These are phyloP conservation scores for Dolomedes plantarius DNA, from an alignment of 2,888 invertebrate genomes.

Conservation along the genomic window DNA sequence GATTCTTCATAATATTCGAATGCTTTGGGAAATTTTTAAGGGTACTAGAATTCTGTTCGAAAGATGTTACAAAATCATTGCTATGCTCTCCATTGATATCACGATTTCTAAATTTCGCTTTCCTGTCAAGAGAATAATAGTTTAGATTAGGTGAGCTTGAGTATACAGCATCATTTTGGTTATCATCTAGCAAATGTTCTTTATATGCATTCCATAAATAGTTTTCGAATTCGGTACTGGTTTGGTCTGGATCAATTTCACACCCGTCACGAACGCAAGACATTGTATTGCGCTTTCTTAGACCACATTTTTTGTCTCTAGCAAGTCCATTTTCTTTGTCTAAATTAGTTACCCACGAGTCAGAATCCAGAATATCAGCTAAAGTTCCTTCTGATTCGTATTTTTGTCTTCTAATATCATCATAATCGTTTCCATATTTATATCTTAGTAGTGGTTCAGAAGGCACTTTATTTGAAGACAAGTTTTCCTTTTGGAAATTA, in stretches of 20 bases:
- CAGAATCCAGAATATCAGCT: not conserved
- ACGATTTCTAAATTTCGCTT: slow-evolving; percentile 4
- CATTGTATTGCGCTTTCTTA: slow-evolving; percentile 27
- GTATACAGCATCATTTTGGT: slow-evolving; percentile 11
- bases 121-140: not conserved
- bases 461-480: not conserved
- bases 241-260: not conserved
- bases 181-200: slow-evolving; percentile 10
- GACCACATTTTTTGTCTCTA: not conserved
- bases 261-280: not conserved
- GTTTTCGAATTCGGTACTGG: slow-evolving; percentile 8
- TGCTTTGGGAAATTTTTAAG: not conserved
- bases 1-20: not conserved
- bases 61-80: not conserved
- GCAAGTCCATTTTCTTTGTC: not conserved
- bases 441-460: not conserved
- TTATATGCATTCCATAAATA: slow-evolving; percentile 11
- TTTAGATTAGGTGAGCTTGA: slow-evolving; percentile 44
- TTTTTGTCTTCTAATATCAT: no score
- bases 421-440: not conserved
- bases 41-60: not conserved
- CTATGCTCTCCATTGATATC: not conserved
- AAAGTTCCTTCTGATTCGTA: not conserved
- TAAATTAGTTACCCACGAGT: not conserved
- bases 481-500: not conserved